Percentiles rank a stretch among this genome's conserved stretches.
These are phyloP conservation scores for Actenoides hombroni DNA, from an alignment of 2,113 vertebrate genomes.

Conservation along the genomic window DNA sequence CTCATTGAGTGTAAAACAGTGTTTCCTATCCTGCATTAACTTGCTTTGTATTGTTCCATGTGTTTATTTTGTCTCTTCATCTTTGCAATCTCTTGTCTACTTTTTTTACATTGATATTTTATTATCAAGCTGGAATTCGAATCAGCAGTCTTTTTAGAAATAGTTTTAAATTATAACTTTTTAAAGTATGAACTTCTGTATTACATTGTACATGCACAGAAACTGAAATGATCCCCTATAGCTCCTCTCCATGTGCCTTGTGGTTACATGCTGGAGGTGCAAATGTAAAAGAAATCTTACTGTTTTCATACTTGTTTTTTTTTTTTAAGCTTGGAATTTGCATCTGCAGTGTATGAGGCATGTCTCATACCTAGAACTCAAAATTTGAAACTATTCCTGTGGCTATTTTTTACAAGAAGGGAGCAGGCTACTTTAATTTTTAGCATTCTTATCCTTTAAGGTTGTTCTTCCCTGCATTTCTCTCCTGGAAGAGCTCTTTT, in stretches of 20 bases:
- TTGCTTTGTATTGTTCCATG: neutral
- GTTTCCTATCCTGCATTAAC: neutral
- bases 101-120: neutral
- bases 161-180: neutral
- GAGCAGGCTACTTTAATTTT: neutral
- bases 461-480: neutral
- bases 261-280: neutral
- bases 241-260: neutral
- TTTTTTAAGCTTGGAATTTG: neutral
- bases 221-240: neutral
- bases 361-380: neutral
- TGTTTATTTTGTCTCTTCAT: neutral
- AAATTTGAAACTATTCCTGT: neutral
- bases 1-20: neutral
- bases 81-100: neutral
- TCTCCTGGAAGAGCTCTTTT: neutral
- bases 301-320: neutral
- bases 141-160: neutral
- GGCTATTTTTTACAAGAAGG: neutral
- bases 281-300: neutral
- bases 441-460: too few relatives aligned
- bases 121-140: neutral
- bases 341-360: fast-evolving
- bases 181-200: neutral
- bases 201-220: neutral